Conservation (phyloP, 2,113 vertebrate genomes). For the Junco hyemalis region DNA sequence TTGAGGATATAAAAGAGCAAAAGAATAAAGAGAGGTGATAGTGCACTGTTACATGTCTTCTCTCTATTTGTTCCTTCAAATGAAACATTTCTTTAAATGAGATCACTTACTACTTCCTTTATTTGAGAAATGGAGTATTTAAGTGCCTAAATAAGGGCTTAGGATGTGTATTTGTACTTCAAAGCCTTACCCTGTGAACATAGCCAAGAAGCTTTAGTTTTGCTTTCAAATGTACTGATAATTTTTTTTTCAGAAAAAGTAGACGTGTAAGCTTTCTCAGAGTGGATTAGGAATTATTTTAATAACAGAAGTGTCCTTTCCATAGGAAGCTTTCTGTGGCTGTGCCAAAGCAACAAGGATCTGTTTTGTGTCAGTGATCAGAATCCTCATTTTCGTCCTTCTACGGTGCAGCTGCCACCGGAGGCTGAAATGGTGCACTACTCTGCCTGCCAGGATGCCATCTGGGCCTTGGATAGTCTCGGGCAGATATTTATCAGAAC, state of each 20-base stretch:
- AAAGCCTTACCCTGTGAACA: background rate
- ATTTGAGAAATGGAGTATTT: background rate
- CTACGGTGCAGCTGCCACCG: constrained; percentile 84
- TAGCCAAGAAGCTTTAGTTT: background rate
- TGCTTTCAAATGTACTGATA: background rate
- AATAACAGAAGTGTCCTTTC: background rate
- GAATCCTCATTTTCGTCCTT: constrained; percentile 86
- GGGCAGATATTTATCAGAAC: constrained; percentile 90
- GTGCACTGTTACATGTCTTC: background rate
- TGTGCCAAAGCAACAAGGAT: constrained; percentile 94
- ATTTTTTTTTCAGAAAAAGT: background rate
- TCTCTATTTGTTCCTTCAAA: background rate
- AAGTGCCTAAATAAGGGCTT: background rate
- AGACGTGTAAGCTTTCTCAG: background rate
- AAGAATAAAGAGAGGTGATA: background rate
- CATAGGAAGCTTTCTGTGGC: constrained; percentile 91
- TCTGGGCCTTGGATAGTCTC: constrained; percentile 88
- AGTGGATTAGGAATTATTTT: background rate
- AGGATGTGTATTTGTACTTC: background rate
- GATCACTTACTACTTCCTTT: background rate
- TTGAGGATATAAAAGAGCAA: background rate
- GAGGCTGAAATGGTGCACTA: constrained; percentile 87
- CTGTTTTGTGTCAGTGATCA: constrained; percentile 90
- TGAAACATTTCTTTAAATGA: background rate
- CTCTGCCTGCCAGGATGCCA: constrained; percentile 88